Evolutionary conservation across 2,113 vertebrate genomes (phyloP).

Genomic region (Ictalurus furcatus): DNA sequence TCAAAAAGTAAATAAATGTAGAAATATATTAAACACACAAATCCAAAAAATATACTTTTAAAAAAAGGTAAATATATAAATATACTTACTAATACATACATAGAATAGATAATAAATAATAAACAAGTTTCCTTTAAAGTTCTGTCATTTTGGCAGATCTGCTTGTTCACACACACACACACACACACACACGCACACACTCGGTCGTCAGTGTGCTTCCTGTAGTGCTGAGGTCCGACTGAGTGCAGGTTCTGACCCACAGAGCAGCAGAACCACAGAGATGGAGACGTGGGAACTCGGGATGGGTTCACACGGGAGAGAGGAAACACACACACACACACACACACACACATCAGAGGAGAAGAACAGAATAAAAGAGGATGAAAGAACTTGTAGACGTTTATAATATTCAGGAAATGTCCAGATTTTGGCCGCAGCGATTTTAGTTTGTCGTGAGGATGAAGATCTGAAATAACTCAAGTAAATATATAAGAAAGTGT

Average conservation of each 20-base stretch:
- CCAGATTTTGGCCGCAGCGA: neutral
- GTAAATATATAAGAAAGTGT: neutral
- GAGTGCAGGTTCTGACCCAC: slow-evolving; percentile 18
- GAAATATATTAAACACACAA: neutral
- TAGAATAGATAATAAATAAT: neutral
- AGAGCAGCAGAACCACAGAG: slow-evolving; percentile 25
- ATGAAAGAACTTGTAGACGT: neutral
- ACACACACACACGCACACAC: neutral
- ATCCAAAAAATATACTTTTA: neutral
- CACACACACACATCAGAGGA: neutral
- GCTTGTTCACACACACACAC: neutral
- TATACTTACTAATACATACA: neutral
- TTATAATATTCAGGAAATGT: neutral
- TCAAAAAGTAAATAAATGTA: too few species aligned
- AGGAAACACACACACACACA: slow-evolving; percentile 52
- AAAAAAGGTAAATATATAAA: neutral
- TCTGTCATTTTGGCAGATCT: neutral
- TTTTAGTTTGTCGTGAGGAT: slow-evolving; percentile 45
- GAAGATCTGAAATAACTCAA: neutral
- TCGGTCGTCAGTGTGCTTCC: slow-evolving; percentile 8
- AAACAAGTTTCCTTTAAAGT: neutral
- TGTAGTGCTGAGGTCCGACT: slow-evolving; percentile 3
- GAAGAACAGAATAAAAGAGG: neutral
- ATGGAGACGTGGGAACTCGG: slow-evolving; percentile 48
- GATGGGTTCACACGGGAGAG: slow-evolving; percentile 57